These are phyloP conservation scores for Pituophis catenifer DNA, from an alignment of 2,113 vertebrate species.

Conservation along the genomic window DNA sequence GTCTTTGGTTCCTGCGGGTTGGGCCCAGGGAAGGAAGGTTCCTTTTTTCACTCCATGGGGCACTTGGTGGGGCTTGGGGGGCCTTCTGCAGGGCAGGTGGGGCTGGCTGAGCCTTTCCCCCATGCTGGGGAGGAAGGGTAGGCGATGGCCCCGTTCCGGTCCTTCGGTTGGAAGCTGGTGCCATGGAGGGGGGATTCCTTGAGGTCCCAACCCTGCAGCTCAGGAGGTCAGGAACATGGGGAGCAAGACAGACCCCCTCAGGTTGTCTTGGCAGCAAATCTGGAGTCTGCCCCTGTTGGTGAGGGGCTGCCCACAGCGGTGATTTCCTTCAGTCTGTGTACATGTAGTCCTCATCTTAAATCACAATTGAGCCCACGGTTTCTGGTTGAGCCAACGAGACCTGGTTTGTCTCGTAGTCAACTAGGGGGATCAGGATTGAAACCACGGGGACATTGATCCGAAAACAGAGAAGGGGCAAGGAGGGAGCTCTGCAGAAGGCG, in stretches of 20 bases:
- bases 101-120: background rate
- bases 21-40: background rate
- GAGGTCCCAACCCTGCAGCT: background rate
- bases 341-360: rapidly evolving
- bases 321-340: background rate
- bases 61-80: background rate
- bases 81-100: background rate
- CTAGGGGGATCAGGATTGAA: background rate
- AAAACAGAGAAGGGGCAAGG: background rate
- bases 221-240: background rate
- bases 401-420: background rate
- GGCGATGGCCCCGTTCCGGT: background rate
- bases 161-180: background rate
- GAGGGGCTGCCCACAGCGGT: background rate
- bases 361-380: no score
- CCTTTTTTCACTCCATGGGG: background rate
- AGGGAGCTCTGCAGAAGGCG: background rate
- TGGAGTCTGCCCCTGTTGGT: no score
- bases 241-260: background rate
- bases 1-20: background rate
- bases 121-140: background rate
- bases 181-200: background rate
- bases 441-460: no score
- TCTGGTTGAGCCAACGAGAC: no score
- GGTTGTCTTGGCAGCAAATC: background rate